A percentile compares a stretch with the other conserved stretches of the same genome.
These are phyloP conservation scores for Colinus virginianus DNA, from an alignment of 2,113 vertebrate species.

Conservation along the genomic window DNA sequence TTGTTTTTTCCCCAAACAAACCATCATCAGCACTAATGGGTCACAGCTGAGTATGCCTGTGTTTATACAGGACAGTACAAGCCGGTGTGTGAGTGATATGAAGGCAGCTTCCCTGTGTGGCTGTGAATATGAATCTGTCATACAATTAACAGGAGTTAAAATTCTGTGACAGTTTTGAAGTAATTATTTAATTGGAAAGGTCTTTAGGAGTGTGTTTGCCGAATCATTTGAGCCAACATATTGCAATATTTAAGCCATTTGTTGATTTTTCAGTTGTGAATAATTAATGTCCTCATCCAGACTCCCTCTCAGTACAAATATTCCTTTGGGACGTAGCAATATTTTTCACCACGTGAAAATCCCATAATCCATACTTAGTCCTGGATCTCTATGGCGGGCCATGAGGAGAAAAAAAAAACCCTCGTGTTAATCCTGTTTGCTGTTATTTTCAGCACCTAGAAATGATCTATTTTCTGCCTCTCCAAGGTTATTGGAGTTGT, in stretches of 20 bases:
- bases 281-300: constrained; percentile 55
- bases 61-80: constrained; percentile 43
- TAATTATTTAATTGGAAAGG: constrained; percentile 63
- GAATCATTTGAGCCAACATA: constrained; percentile 23
- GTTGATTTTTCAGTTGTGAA: constrained; percentile 66
- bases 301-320: constrained; percentile 45
- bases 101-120: constrained; percentile 40
- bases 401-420: neutral
- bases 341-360: constrained; percentile 22
- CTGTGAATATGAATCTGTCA: constrained; percentile 63
- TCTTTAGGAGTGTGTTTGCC: constrained; percentile 1
- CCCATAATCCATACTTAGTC: constrained; percentile 15
- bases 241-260: constrained; percentile 51
- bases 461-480: neutral
- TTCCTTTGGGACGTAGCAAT: constrained; percentile 1
- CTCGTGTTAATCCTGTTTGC: neutral
- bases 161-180: constrained; percentile 53
- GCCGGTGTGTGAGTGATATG: constrained; percentile 20
- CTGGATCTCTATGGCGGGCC: neutral
- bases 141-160: constrained; percentile 65
- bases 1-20: neutral
- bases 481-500: constrained; percentile 21
- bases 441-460: constrained; percentile 21
- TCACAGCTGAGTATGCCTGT: neutral
- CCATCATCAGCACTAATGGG: neutral